Evolutionary conservation across 2,113 vertebrate genomes (phyloP), one percentile per base, ranked within the genome.

Genomic region (Takifugu flavidus): DNA sequence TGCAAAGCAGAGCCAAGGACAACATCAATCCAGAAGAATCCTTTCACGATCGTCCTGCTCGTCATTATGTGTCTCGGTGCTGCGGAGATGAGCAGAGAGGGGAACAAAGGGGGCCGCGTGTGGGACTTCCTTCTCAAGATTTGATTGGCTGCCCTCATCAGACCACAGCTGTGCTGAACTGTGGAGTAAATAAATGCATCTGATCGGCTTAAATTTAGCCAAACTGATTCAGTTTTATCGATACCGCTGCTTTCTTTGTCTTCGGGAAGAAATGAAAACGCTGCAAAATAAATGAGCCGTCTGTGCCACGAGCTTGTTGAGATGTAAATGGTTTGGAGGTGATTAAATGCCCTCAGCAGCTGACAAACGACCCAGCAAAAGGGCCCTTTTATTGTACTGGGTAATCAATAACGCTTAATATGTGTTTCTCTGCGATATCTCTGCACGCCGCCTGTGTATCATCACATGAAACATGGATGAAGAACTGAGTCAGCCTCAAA

Each of bases 71-170:
- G 60, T 80, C 82, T 82, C 78, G 80, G 70, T 80, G 82, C 82
- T 72, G 59, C 69, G 56, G 76, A 78, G 59, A 57, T 5, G 63
- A 75, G 74, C 69, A 2, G 25, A 62, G 56, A 6, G 54, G 53
- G 71, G 78, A 84, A 86, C 86, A 83, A 86, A 88, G 80, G 78
- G 63, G 42, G 51, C 74, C 60, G 74, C 81, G 76, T 65, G 68
- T 63, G 60, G 78, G 61, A 80, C 79, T 86, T 88, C 81, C 73
- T 75, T 34, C 66, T 67, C 69, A 56, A 10, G 43, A 69, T 84
- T 46, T 75, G 80, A 89, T 86, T 82, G 84, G 82, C 67, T 67
- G 58, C 29, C 70, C 66, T 70, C 71, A 29, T 86, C 79, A 69
- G 86, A 75, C 84, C 78, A 80, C 86, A 83, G 82, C 78, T 87